A percentile compares a stretch with the other conserved stretches of the same genome.
phyloP scores from a whole-genome alignment of 2,797 vertebrate genomes.

The Sebastes hubbsi region DNA sequence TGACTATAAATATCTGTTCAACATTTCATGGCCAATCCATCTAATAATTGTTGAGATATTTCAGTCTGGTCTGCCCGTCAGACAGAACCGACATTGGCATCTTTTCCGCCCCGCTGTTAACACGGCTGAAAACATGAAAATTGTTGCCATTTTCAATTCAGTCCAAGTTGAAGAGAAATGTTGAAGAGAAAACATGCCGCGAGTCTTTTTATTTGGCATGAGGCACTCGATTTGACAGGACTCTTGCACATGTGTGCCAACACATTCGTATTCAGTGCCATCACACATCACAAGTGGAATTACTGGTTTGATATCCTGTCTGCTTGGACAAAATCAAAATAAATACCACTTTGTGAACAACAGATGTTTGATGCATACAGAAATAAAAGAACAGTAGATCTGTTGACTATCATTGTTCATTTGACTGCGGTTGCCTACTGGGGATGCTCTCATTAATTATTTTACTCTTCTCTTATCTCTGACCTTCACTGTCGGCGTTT shows the following conservation, averaged over 20 bases:
- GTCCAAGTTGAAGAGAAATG: neutral
- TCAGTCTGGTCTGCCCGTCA: neutral
- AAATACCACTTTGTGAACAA: slow-evolving; percentile 2
- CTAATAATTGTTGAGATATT: neutral
- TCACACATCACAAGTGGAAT: slow-evolving; percentile 1
- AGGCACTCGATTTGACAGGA: neutral
- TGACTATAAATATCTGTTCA: neutral
- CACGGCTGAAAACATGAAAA: neutral
- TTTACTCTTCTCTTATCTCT: slow-evolving; percentile 34
- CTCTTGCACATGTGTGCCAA: neutral
- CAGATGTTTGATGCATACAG: slow-evolving; percentile 15
- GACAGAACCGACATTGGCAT: neutral
- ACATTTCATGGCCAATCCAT: neutral
- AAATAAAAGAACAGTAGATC: neutral
- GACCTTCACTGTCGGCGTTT: slow-evolving; percentile 38
- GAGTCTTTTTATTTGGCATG: neutral
- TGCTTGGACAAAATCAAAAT: neutral
- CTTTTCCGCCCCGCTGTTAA: neutral
- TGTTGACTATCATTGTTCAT: slow-evolving; percentile 12
- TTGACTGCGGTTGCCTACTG: neutral
- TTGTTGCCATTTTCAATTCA: neutral
- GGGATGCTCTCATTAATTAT: slow-evolving; percentile 23
- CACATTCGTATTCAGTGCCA: neutral
- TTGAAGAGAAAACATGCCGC: neutral
- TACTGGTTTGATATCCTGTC: slow-evolving; percentile 7